A percentile compares a stretch with the other conserved stretches of the same genome.
phyloP scores from a whole-genome alignment of 2,888 invertebrate species.

The Hyppa rectilinea region DNA sequence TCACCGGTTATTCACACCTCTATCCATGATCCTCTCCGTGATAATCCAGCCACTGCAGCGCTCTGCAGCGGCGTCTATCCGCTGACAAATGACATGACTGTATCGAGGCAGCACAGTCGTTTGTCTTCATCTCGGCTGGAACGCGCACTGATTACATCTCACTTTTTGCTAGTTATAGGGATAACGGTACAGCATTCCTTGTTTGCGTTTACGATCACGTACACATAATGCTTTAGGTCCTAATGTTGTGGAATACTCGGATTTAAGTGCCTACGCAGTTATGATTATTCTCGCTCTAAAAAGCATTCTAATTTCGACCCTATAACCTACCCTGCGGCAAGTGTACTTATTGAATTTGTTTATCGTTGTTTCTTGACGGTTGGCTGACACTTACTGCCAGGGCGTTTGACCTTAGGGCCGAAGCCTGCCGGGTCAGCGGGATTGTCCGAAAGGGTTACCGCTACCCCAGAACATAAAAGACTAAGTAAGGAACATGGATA shows the following conservation, averaged over 20 bases:
- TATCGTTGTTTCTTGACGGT: neutral
- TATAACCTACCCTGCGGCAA: neutral
- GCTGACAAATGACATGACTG: constrained; percentile 63
- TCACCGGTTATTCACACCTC: constrained; percentile 34
- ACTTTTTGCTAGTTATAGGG: constrained; percentile 73
- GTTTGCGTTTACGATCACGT: constrained; percentile 49
- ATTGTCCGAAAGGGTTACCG: no score
- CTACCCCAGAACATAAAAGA: no score
- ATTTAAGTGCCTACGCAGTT: constrained; percentile 27
- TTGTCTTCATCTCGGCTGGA: constrained; percentile 74
- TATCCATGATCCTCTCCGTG: constrained; percentile 13
- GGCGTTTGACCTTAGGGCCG: no score
- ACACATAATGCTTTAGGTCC: constrained; percentile 20
- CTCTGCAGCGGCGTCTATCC: constrained; percentile 28
- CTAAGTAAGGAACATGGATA: no score
- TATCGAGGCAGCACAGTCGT: constrained; percentile 69
- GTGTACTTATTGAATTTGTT: neutral
- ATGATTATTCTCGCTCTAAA: constrained; percentile 22
- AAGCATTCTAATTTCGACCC: constrained; percentile 3
- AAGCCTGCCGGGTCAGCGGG: no score
- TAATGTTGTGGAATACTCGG: constrained; percentile 31
- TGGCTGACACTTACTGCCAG: neutral
- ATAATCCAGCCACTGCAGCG: constrained; percentile 37
- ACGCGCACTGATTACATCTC: constrained; percentile 72
- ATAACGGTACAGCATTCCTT: constrained; percentile 69